Base-by-base conservation (phyloP, 2,888 invertebrate species). In the Cyclophora albipunctata region DNA sequence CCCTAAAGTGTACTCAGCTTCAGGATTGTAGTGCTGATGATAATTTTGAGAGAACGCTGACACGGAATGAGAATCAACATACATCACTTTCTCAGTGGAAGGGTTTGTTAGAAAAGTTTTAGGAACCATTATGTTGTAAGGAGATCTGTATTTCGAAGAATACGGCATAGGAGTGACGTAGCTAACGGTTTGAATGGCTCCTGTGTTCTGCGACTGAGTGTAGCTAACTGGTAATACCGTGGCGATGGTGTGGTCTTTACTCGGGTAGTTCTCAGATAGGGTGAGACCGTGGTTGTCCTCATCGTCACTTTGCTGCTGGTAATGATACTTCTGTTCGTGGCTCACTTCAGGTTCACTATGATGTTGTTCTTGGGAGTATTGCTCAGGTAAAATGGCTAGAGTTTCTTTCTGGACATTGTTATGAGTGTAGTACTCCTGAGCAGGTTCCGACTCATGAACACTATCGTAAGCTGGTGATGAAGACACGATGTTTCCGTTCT, bases 221-320 rank as follows among this genome's bases (percentile, higher is more conserved):
- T 84, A 81, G 49, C 75, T 75, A 7, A 74, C 66, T 3, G 88
- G 86, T 45, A 83, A 69, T 42, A 90, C 90, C 45, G 91, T 84
- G 0, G 91, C 91, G 60, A 87, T 81, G 0, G 91, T 91, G 54
- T 91, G 91, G 45, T 87, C 85, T 54, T 89, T 84, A 58, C 86
- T 89, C 0, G 91, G 91, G 64, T 91, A 91, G 60, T 91, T 91
- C 68, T 91, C 91, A 33, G 87, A 79, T 2, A 90, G 81, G 2
- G 83, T 66, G 34, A 90, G 62, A 7, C 73, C 71, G 42, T 78
- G 66, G 47, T 62, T 69, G 34, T 70, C 65, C 35, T 72, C 68
- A 47, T 67, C 74, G n/a, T 64, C 60, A 37, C 58, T 63, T 60
- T 77, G 75, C 43, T 74, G 73, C 50, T 79, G 75, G 51, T 84